Percentiles rank a stretch among this genome's conserved stretches.
These are phyloP conservation scores for Drosophila birchii DNA, from an alignment of 2,888 invertebrate genomes.

Conservation along the genomic window DNA sequence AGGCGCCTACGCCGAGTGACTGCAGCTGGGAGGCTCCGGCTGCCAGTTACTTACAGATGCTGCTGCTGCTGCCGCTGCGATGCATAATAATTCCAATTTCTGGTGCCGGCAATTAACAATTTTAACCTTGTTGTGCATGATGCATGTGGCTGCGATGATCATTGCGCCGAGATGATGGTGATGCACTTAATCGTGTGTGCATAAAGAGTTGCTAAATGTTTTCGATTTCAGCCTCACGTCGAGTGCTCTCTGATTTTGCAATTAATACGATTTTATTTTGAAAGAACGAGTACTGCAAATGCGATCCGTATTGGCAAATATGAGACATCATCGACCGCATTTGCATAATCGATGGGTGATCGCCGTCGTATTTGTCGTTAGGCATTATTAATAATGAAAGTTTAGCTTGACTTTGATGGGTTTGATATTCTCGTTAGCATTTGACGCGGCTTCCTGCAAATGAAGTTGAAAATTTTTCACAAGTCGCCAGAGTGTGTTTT, in stretches of 20 bases:
- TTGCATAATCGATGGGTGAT: constrained; percentile 48
- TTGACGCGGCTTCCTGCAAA: constrained; percentile 22
- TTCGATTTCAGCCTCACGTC: constrained; percentile 28
- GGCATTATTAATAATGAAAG: constrained; percentile 64
- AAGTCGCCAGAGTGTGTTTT: constrained; percentile 21
- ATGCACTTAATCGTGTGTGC: constrained; percentile 50
- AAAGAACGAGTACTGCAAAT: constrained; percentile 1
- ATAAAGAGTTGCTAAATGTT: constrained; percentile 65
- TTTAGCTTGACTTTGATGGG: constrained; percentile 52
- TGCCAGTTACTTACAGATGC: constrained; percentile 18
- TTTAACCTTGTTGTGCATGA: constrained; percentile 60
- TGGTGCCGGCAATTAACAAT: constrained; percentile 48
- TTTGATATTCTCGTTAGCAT: constrained; percentile 45
- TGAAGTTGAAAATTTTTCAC: constrained; percentile 8
- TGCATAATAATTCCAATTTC: constrained; percentile 52
- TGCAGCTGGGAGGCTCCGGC: constrained; percentile 24
- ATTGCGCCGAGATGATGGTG: constrained; percentile 25
- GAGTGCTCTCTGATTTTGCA: constrained; percentile 40
- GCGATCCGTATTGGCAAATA: constrained; percentile 24
- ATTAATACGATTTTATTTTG: constrained; percentile 41
- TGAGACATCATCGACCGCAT: constrained; percentile 39
- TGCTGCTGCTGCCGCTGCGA: constrained; percentile 2
- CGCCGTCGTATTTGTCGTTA: constrained; percentile 40
- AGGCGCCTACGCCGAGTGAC: constrained; percentile 39
- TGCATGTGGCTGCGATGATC: constrained; percentile 44